Conservation (phyloP, 1,140 invertebrate genomes). For the Tetragonula clypearis region DNA sequence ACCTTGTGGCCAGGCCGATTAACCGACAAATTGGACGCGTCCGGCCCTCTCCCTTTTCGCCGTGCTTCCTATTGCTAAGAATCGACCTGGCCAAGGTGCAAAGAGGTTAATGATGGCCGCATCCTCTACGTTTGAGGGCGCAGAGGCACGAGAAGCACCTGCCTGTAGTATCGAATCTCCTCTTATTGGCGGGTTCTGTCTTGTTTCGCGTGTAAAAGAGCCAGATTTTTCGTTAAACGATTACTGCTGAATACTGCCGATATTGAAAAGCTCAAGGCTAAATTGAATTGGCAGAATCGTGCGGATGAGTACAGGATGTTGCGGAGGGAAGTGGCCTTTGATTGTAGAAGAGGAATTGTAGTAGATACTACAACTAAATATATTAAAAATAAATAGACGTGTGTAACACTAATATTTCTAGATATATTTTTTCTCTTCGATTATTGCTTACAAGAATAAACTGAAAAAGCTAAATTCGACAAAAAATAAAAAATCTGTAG, state of each 20-base stretch:
- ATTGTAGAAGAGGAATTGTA: too few species aligned
- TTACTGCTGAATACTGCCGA: background rate
- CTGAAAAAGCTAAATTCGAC: too few species aligned
- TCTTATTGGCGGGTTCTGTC: background rate
- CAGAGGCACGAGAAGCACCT: too few species aligned
- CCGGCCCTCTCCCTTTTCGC: background rate
- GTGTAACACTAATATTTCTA: too few species aligned
- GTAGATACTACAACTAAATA: too few species aligned
- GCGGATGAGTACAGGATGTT: too few species aligned
- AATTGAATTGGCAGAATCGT: background rate
- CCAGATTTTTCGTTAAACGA: background rate
- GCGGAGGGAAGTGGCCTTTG: too few species aligned
- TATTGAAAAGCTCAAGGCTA: background rate
- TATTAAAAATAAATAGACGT: too few species aligned
- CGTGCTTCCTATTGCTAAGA: background rate
- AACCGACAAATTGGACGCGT: constrained; percentile 64
- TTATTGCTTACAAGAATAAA: too few species aligned
- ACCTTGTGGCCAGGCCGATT: constrained; percentile 59
- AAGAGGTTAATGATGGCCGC: constrained; percentile 17
- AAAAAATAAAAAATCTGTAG: too few species aligned
- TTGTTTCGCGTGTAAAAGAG: background rate
- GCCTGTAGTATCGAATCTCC: background rate
- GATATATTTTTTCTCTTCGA: too few species aligned
- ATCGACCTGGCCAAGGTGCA: constrained; percentile 18
- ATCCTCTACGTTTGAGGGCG: background rate